Evolutionary conservation across 2,888 invertebrate species (phyloP).

Genomic region (Tetragonula carbonaria): DNA sequence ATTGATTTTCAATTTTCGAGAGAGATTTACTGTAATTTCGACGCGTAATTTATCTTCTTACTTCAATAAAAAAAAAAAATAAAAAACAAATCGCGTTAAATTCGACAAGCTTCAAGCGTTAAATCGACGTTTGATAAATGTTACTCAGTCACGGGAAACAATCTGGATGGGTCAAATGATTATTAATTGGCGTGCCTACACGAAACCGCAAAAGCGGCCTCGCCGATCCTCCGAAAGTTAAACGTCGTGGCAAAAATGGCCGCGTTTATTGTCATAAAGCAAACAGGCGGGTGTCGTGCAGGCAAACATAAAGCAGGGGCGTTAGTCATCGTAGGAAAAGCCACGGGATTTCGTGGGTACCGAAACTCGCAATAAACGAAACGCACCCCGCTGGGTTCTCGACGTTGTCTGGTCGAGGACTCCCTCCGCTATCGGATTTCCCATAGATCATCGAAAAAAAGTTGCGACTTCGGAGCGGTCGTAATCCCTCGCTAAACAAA

Average conservation of each 20-base stretch:
- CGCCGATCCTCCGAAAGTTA: no score
- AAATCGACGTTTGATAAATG: no score
- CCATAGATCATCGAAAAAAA: conserved; percentile 33
- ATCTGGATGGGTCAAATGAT: no score
- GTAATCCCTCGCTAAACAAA: conserved; percentile 44
- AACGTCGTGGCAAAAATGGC: conserved; percentile 27
- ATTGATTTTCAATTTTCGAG: no score
- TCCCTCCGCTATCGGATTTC: conserved; percentile 44
- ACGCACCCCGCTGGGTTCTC: conserved; percentile 54
- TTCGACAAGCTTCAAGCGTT: no score
- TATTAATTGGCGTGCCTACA: no score
- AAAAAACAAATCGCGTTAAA: no score
- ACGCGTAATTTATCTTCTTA: no score
- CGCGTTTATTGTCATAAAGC: conserved; percentile 33
- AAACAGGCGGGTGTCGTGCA: conserved; percentile 43
- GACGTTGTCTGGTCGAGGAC: neutral
- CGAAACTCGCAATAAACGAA: conserved; percentile 58
- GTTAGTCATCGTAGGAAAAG: conserved; percentile 62
- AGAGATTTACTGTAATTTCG: no score
- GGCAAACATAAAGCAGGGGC: conserved; percentile 45
- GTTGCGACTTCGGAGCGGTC: conserved; percentile 22
- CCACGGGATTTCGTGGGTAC: conserved; percentile 45
- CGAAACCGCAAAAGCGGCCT: no score
- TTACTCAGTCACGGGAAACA: no score
- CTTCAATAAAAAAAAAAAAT: no score